phyloP scores from a whole-genome alignment of 1,140 invertebrate genomes.

The Brachionus sp. region DNA sequence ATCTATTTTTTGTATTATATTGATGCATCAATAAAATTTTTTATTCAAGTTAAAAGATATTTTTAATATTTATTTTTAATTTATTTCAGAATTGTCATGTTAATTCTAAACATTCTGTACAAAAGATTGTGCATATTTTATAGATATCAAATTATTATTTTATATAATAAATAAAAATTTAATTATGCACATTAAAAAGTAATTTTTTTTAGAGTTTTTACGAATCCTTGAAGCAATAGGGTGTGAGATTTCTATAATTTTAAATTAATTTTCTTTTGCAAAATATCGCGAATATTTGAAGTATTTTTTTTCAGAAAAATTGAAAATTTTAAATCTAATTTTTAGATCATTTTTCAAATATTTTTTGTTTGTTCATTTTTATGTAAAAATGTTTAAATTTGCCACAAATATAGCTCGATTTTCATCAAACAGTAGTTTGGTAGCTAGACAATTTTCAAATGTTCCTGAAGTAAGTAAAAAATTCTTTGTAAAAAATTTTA shows the following conservation, averaged over 20 bases:
- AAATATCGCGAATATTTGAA: too few relatives aligned
- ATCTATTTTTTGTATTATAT: not conserved
- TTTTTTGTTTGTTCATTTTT: not conserved
- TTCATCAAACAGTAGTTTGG: not conserved
- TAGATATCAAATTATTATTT: not conserved
- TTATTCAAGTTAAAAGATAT: not conserved
- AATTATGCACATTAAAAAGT: not conserved
- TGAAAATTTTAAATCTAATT: not conserved
- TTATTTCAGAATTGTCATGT: too few relatives aligned
- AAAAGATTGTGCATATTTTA: not conserved
- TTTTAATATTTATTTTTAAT: too few relatives aligned
- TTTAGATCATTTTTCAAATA: too few relatives aligned
- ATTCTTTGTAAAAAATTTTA: not conserved
- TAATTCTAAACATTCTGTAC: too few relatives aligned
- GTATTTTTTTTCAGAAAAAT: not conserved
- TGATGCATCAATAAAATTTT: not conserved
- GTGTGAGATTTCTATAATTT: not conserved
- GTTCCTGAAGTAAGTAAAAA: conserved; percentile 12
- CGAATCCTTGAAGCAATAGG: not conserved
- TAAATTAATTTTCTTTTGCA: not conserved
- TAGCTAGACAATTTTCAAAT: not conserved
- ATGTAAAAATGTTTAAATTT: conserved; percentile 34
- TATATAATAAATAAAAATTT: not conserved
- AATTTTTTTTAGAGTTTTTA: not conserved
- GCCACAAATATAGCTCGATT: not conserved